phyloP scores from a whole-genome alignment of 2,797 vertebrate species.

The Benthosema pterotum region DNA sequence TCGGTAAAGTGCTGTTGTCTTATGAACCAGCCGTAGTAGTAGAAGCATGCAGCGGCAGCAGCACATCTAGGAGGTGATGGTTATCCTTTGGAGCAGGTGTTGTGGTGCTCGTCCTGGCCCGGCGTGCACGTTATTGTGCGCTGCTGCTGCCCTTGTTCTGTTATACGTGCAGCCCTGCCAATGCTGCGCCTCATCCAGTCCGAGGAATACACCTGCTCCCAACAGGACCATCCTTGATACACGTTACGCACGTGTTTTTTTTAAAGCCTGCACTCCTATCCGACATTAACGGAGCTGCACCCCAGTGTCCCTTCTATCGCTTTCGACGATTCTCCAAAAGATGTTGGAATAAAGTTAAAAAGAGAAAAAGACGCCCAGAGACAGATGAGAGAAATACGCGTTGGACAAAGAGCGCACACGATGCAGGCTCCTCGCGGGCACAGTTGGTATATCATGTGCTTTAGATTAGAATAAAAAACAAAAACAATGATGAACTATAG shows the following conservation, averaged over 20 bases:
- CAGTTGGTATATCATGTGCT: background rate
- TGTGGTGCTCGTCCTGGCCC: conserved; percentile 23
- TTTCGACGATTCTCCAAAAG: background rate
- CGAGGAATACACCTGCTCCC: conserved; percentile 60
- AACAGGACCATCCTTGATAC: conserved; percentile 52
- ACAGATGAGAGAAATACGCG: conserved; percentile 6
- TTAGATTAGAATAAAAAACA: background rate
- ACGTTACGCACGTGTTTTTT: conserved; percentile 1
- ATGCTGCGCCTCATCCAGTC: conserved; percentile 44
- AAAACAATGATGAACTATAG: conserved; percentile 17
- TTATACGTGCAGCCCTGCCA: no score
- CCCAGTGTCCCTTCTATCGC: background rate
- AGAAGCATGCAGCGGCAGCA: no score
- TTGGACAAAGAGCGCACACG: background rate
- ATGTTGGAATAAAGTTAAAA: background rate
- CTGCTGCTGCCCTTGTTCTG: conserved; percentile 43
- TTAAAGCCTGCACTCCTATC: no score
- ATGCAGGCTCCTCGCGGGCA: conserved; percentile 1
- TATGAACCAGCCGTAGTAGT: background rate
- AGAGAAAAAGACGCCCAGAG: background rate
- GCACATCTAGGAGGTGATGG: background rate
- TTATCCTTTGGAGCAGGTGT: conserved; percentile 50
- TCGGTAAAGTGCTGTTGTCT: background rate
- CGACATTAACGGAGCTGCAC: conserved; percentile 11
- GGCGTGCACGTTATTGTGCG: conserved; percentile 31